Evolutionary conservation across 2,113 vertebrate genomes (phyloP).

Genomic region (Petromus typicus): DNA sequence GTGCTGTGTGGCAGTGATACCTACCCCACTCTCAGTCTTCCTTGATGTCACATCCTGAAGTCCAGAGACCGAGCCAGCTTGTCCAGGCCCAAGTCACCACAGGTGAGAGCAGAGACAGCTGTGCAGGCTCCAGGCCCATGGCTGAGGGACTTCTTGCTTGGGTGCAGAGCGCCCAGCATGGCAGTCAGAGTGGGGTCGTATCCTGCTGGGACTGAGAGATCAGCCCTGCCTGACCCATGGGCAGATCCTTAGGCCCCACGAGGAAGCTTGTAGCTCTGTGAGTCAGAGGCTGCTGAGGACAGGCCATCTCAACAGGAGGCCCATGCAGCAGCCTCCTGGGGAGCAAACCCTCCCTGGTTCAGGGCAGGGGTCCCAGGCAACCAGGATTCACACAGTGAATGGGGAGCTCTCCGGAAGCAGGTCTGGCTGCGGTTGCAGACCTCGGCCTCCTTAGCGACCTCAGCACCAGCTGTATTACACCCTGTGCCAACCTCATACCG

Average conservation of each 20-base stretch:
- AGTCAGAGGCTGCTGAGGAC: background rate
- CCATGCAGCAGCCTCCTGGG: background rate
- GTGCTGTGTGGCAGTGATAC: background rate
- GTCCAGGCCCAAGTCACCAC: background rate
- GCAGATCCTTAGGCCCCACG: background rate
- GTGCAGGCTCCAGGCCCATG: background rate
- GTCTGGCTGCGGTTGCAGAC: background rate
- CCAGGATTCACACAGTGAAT: background rate
- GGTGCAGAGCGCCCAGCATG: background rate
- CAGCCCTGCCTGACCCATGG: background rate
- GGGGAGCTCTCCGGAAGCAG: background rate
- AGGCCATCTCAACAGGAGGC: background rate
- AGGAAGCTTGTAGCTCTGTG: background rate
- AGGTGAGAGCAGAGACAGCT: background rate
- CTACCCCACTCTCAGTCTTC: background rate
- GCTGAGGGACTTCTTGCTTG: background rate
- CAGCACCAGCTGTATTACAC: background rate
- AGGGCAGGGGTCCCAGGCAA: background rate
- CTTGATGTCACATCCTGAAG: background rate
- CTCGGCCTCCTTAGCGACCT: background rate
- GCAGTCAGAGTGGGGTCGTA: background rate
- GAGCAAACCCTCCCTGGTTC: background rate
- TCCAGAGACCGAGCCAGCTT: background rate
- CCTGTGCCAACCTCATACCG: background rate
- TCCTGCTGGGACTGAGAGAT: background rate